Conservation (phyloP, 2,888 invertebrate species). For the Mongoloraphidia duomilia region DNA sequence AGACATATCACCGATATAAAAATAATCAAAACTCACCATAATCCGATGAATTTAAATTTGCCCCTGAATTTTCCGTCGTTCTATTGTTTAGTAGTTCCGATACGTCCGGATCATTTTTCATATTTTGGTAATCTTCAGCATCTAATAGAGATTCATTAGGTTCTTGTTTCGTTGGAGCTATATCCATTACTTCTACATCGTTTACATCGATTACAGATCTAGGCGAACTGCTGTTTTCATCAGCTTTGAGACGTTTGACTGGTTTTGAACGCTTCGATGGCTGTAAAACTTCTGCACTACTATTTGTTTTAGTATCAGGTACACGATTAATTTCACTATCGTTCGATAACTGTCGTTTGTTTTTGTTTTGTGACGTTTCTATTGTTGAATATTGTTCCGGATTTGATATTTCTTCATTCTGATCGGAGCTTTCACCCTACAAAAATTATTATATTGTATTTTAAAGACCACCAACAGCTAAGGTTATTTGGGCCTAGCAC, state of each 20-base stretch:
- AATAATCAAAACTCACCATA: not conserved
- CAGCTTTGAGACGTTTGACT: too few relatives aligned
- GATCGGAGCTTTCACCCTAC: too few relatives aligned
- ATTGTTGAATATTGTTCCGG: too few relatives aligned
- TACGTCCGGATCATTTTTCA: not conserved
- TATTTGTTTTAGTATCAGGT: not conserved
- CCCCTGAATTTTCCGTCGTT: not conserved
- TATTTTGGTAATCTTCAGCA: not conserved
- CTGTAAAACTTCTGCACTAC: not conserved
- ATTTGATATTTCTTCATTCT: too few relatives aligned
- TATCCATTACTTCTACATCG: too few relatives aligned
- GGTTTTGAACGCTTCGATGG: too few relatives aligned
- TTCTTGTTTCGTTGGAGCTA: too few relatives aligned
- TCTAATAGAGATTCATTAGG: not conserved
- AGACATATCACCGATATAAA: not conserved
- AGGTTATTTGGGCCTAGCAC: too few relatives aligned
- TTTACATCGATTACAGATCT: too few relatives aligned
- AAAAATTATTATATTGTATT: too few relatives aligned
- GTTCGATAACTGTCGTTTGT: not conserved
- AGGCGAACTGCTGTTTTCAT: too few relatives aligned
- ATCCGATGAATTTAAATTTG: not conserved
- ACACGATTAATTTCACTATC: not conserved
- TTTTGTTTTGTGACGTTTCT: not conserved
- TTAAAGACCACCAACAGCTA: too few relatives aligned
- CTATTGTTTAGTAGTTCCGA: not conserved